Evolutionary conservation across 2,888 invertebrate genomes (phyloP).

Genomic region (Catocala sponsa): DNA sequence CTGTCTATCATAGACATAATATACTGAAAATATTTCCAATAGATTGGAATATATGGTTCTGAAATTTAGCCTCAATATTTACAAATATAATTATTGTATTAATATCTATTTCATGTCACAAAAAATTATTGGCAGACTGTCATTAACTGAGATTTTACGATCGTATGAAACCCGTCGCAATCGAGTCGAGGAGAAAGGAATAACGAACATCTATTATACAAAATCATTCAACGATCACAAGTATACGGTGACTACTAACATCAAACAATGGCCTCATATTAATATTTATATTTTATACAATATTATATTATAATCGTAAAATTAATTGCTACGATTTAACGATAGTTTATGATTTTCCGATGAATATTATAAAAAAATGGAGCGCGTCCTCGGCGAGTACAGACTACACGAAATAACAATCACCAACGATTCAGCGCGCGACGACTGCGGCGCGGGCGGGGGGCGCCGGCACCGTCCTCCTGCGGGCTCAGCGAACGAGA

Average conservation of each 20-base stretch:
- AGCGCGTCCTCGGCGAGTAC: not conserved
- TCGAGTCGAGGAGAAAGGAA: constrained; percentile 8
- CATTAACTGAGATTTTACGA: not conserved
- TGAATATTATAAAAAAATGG: not conserved
- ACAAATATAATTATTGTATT: constrained; percentile 3
- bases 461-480: too few relatives aligned
- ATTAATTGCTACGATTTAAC: constrained; percentile 6
- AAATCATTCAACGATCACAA: constrained; percentile 47
- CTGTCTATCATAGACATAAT: not conserved
- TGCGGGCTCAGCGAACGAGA: too few relatives aligned
- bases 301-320: constrained; percentile 40
- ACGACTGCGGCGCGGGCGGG: too few relatives aligned
- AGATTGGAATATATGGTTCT: not conserved
- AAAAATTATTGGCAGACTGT: not conserved
- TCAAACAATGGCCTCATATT: constrained; percentile 37
- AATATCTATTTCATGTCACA: not conserved
- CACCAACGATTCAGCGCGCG: too few relatives aligned
- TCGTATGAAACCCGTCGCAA: constrained; percentile 8
- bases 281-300: constrained; percentile 38
- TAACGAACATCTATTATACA: constrained; percentile 30
- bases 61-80: constrained; percentile 6
- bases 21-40: not conserved
- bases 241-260: constrained; percentile 28
- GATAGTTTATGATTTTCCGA: not conserved
- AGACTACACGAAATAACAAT: too few relatives aligned